Conservation (phyloP, 2,113 vertebrate genomes). For the Okapia johnstoni region DNA sequence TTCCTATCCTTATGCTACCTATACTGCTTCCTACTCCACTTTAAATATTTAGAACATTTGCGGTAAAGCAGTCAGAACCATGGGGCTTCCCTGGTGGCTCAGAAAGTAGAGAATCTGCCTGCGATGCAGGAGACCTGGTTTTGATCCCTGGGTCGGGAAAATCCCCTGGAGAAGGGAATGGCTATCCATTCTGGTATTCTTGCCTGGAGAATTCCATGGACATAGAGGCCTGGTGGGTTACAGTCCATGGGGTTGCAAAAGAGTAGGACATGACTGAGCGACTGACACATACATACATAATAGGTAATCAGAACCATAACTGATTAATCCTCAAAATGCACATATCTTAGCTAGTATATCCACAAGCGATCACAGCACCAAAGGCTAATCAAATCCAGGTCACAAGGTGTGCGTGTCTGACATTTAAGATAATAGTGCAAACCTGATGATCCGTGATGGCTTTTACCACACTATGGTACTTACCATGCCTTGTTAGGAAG, state of each 20-base stretch:
- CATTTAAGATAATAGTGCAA: not conserved
- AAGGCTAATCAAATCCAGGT: constrained; percentile 5
- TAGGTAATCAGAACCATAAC: not conserved
- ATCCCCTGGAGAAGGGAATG: not conserved
- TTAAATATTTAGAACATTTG: constrained; percentile 18
- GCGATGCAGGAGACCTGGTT: not conserved
- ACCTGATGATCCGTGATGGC: not conserved
- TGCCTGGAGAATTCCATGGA: not conserved
- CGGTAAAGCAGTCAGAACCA: not conserved
- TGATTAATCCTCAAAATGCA: not conserved
- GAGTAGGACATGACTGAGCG: not conserved
- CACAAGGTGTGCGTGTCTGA: not conserved
- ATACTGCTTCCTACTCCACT: not conserved
- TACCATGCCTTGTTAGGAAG: constrained; percentile 5
- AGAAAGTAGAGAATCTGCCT: not conserved
- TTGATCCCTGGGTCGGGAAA: accelerated
- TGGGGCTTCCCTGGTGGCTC: not conserved
- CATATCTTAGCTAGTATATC: not conserved
- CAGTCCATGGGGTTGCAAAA: not conserved
- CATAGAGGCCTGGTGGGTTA: not conserved
- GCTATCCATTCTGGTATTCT: not conserved
- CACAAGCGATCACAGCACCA: constrained; percentile 6
- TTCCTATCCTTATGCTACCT: not conserved
- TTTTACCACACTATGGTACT: not conserved
- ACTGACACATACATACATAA: not conserved